These are phyloP conservation scores for Drosophila funebris DNA, from an alignment of 1,140 invertebrate genomes.

Conservation along the genomic window DNA sequence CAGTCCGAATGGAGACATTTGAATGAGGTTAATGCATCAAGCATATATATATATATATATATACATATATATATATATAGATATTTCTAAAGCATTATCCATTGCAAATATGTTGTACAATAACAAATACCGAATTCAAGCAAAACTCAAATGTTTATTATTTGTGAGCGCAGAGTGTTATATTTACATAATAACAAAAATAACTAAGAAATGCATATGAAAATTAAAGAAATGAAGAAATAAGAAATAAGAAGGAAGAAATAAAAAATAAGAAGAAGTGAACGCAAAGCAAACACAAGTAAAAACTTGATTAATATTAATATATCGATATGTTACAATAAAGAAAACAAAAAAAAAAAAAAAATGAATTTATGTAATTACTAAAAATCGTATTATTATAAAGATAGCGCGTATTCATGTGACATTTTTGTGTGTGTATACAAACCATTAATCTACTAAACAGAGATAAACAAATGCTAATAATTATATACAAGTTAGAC, in stretches of 20 bases:
- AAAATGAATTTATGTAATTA: constrained; percentile 56
- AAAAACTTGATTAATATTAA: constrained; percentile 25
- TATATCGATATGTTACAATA: constrained; percentile 44
- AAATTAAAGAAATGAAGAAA: not conserved
- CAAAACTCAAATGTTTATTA: constrained; percentile 1
- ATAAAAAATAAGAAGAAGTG: not conserved
- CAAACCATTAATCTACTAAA: constrained; percentile 7
- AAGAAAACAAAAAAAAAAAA: constrained; percentile 17
- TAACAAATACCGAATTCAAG: constrained; percentile 9
- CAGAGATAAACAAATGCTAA: not conserved
- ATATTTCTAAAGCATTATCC: not conserved
- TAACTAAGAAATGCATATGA: not conserved
- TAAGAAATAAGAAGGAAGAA: constrained; percentile 4
- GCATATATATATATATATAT: not conserved
- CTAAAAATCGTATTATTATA: constrained; percentile 32
- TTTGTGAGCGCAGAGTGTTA: not conserved
- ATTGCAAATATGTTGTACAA: constrained; percentile 13
- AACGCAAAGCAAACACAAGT: not conserved
- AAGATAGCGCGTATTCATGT: constrained; percentile 27
- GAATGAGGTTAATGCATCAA: not conserved
- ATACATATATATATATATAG: not conserved
- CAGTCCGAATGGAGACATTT: not conserved
- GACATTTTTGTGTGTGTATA: constrained; percentile 26
- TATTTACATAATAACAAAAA: not conserved
- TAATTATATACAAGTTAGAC: not conserved